Conservation (phyloP, 1,140 invertebrate genomes). For the Stegodyphus mimosarum region DNA sequence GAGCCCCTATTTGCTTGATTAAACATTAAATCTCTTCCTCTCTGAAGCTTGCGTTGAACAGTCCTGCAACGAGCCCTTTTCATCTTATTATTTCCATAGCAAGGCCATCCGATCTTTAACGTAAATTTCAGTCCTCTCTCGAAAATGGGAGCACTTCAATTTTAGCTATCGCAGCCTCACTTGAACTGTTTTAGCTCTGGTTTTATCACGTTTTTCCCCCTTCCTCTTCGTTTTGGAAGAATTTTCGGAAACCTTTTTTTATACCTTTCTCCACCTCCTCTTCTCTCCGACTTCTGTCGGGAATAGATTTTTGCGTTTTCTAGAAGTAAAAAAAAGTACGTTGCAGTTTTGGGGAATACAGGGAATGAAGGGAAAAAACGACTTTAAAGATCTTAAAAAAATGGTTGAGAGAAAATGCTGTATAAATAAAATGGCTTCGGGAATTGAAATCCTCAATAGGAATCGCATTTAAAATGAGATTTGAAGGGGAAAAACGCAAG, state of each 20-base stretch:
- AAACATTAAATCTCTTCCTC: conserved; percentile 50
- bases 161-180: conserved; percentile 40
- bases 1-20: conserved; percentile 54
- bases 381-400: conserved; percentile 26
- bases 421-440: conserved; percentile 50
- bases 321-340: background rate
- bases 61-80: background rate
- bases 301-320: conserved; percentile 44
- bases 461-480: conserved; percentile 56
- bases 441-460: conserved; percentile 51
- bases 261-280: background rate
- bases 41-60: conserved; percentile 12
- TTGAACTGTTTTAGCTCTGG: conserved; percentile 49
- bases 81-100: conserved; percentile 43
- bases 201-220: conserved; percentile 22
- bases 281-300: conserved; percentile 13
- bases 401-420: conserved; percentile 15
- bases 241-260: conserved; percentile 8
- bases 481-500: conserved; percentile 14
- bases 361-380: conserved; percentile 19
- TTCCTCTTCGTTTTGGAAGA: conserved; percentile 13
- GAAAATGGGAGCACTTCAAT: conserved; percentile 54
- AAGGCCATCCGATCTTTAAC: conserved; percentile 46
- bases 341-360: conserved; percentile 15
- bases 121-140: conserved; percentile 48